Evolutionary conservation across 2,797 vertebrate species (phyloP), one percentile per base, ranked within the genome.

Genomic region (Crax fasciolata): DNA sequence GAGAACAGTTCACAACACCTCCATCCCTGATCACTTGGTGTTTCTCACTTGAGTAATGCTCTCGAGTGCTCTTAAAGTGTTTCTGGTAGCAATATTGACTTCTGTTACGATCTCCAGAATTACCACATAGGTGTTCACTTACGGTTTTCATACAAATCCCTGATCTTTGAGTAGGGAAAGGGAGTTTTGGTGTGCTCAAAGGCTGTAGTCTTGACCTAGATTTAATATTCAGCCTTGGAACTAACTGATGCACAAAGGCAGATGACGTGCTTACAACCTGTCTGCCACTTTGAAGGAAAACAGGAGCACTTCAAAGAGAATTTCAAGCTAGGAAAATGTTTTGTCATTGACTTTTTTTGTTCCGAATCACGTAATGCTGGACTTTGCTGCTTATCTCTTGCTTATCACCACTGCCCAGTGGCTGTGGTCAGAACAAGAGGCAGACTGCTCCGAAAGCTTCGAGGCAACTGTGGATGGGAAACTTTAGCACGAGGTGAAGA

Each of bases 401-500:
- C 35, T 35, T 35, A 35, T 35, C 35, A 35, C 35, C 35, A 1
- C 18, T 21, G 65, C 8, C 28, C 44, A 51, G 24, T 44, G 27
- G 24, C n/a, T 58, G 14, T 1, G 1, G 25, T 17, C 11, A 20
- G 15, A 13, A 0, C 4, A 0, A 1, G 28, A 14, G 72, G 5
- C 4, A 3, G 28, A 0, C 23, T 20, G 58, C 30, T 43, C 9
- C 23, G 71, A 32, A 19, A 12, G 20, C 35, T 62, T 48, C 0
- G 4, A 30, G 44, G 77, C 44, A 13, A 6, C 8, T 15, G 62
- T 10, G 2, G 38, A 2, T 15, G 49, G 28, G 70, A 19, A 25
- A 23, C 48, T 3, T 19, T 15, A 6, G 27, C 5, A 19, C 2
- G 0, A 85, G 4, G 0, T 5, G 30, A 81, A 44, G 19, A 61